Percentiles rank a stretch among this genome's conserved stretches.
These are phyloP conservation scores for Falcunculus frontatus DNA, from an alignment of 2,113 vertebrate genomes.

Conservation along the genomic window DNA sequence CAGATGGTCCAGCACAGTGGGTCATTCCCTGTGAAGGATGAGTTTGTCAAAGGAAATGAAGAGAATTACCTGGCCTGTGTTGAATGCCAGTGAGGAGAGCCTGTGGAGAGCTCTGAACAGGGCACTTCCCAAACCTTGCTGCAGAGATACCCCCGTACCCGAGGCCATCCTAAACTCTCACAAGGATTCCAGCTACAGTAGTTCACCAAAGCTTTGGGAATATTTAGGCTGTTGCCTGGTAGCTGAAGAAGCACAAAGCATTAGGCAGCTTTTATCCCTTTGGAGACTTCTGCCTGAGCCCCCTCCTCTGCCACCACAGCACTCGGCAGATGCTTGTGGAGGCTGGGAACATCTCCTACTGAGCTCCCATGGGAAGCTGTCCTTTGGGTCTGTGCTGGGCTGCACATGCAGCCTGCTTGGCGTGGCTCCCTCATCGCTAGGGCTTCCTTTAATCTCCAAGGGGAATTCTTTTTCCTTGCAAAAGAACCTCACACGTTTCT, in stretches of 20 bases:
- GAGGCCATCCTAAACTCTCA: background rate
- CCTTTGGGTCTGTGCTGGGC: background rate
- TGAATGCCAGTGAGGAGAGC: background rate
- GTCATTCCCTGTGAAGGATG: background rate
- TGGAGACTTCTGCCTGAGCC: background rate
- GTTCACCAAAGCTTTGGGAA: background rate
- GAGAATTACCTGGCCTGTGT: background rate
- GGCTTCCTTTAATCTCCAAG: background rate
- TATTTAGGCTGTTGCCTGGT: background rate
- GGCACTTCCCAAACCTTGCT: background rate
- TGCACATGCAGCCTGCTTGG: background rate
- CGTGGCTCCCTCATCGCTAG: background rate
- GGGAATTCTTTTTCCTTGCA: background rate
- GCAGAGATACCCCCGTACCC: background rate
- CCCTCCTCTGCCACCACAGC: background rate
- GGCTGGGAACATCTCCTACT: background rate
- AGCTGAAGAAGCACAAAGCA: background rate
- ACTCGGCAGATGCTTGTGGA: background rate
- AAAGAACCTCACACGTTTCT: background rate
- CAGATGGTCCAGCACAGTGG: slow-evolving; percentile 19
- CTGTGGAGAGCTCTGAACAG: background rate
- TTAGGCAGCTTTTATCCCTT: background rate
- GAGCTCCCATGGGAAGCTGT: background rate
- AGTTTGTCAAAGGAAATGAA: slow-evolving; percentile 4
- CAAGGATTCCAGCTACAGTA: background rate